Evolutionary conservation across 37 sponge, comb jelly and placozoan species (phyloP), one percentile per base, ranked within the genome.

Genomic region (Cliona cf. orientalis): DNA sequence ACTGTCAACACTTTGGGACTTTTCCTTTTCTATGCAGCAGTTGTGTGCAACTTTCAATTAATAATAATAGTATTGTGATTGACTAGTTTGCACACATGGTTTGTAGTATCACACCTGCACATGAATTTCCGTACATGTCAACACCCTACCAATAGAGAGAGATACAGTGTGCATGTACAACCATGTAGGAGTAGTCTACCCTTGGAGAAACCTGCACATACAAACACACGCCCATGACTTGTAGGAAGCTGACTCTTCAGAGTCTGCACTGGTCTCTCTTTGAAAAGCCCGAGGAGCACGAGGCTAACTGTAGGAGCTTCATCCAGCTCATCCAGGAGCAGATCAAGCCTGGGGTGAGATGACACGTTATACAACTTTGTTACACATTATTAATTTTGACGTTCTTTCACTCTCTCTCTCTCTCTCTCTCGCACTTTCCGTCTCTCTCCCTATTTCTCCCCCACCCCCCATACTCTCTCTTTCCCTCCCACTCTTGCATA

Each of bases 191-290:
- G 4, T n/a, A 22, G 5, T 73, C n/a, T 73, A 14, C 21, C 11
- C 17, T 49, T 11, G 55, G 55, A 49, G 56, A 53, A 53, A 53
- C 56, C 56, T 21, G 17, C 12, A 64, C 66, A 64, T 26, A 2
- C 46, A 21, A 2, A 41, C 72, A 71, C 72, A 71, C 46, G 31
- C 68, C n/a, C 26, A 63, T 63, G 22, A 38, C 63, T 22, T 66
- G 0, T 69, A 91, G 92, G 79, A 91, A 82, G 72, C 66, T 91
- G 78, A 92, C 93, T 17, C 71, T 92, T 43, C 62, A 87, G 58
- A 32, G 34, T 29, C 69, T 87, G 58, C 33, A 44, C 5, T 92
- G 93, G 93, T 31, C 41, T 44, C 56, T 84, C 21, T 92, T 92
- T 70, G 77, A 67, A 3, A 43, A 78, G 42, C 81, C 63, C 22